A percentile compares a stretch with the other conserved stretches of the same genome.
Conservation (phyloP, 2,113 vertebrate genomes). For the Rousettus leschenaultii region DNA sequence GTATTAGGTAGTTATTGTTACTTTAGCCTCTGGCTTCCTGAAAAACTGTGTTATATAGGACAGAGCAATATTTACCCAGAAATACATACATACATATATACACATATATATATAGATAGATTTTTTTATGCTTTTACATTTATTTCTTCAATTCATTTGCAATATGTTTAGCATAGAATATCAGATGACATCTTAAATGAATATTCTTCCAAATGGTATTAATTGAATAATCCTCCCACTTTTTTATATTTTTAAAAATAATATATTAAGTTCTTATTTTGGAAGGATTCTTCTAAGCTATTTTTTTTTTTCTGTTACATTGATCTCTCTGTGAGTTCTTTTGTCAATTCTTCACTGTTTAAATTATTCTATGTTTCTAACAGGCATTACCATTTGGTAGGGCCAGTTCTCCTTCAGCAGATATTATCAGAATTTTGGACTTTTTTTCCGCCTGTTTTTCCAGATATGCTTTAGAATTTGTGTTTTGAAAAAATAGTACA, state of each 20-base stretch:
- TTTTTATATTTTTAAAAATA: not conserved
- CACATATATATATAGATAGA: not conserved
- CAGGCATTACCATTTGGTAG: not conserved
- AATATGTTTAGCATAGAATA: not conserved
- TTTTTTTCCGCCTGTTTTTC: not conserved
- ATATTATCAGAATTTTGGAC: not conserved
- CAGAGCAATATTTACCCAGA: not conserved
- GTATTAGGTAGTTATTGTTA: not conserved
- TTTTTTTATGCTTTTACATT: not conserved
- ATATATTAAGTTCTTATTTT: not conserved
- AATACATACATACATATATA: not conserved
- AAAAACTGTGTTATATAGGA: not conserved
- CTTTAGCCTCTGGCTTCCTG: not conserved
- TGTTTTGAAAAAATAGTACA: constrained; percentile 16
- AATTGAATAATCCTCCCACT: not conserved
- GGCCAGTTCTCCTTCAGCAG: not conserved
- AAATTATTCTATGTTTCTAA: not conserved
- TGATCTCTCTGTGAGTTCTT: constrained; percentile 23
- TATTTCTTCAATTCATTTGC: not conserved
- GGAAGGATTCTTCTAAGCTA: not conserved
- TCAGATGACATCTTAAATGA: not conserved
- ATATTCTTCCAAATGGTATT: not conserved
- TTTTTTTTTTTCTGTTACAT: not conserved
- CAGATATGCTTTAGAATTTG: not conserved
- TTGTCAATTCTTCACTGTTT: not conserved